Conservation (phyloP, 2,113 vertebrate genomes). For the Orycteropus afer region DNA sequence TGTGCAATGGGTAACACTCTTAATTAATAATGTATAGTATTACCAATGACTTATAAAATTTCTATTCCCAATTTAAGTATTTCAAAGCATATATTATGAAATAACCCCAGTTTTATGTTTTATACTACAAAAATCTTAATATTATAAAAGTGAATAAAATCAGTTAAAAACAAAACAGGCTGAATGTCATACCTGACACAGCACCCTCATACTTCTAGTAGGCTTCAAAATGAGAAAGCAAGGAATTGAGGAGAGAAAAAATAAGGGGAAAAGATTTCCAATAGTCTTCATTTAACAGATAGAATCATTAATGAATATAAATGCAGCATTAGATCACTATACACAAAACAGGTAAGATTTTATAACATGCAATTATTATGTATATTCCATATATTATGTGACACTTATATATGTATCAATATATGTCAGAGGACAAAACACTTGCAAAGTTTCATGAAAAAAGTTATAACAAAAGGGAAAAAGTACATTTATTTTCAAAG, state of each 20-base stretch:
- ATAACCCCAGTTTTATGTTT: slow-evolving; percentile 34
- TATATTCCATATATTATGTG: slow-evolving; percentile 44
- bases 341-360: slow-evolving; percentile 62
- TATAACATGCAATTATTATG: slow-evolving; percentile 52
- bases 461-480: not conserved
- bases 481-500: slow-evolving; percentile 56
- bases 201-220: slow-evolving; percentile 99
- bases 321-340: slow-evolving; percentile 47
- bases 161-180: slow-evolving; percentile 88
- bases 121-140: slow-evolving; percentile 69
- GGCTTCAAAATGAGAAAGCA: slow-evolving; percentile 98
- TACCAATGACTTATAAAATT: slow-evolving; percentile 49
- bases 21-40: slow-evolving; percentile 32
- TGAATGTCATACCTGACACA: slow-evolving; percentile 98
- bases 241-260: slow-evolving; percentile 95
- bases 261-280: slow-evolving; percentile 82
- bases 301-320: slow-evolving; percentile 64
- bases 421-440: not conserved
- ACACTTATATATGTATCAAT: not conserved
- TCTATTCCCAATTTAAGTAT: slow-evolving; percentile 51
- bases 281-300: slow-evolving; percentile 80
- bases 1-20: slow-evolving; percentile 63
- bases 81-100: slow-evolving; percentile 62
- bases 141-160: slow-evolving; percentile 52
- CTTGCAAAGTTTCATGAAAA: slow-evolving; percentile 37